Conservation (phyloP, 2,113 vertebrate species). For the Paramisgurnus dabryanus region DNA sequence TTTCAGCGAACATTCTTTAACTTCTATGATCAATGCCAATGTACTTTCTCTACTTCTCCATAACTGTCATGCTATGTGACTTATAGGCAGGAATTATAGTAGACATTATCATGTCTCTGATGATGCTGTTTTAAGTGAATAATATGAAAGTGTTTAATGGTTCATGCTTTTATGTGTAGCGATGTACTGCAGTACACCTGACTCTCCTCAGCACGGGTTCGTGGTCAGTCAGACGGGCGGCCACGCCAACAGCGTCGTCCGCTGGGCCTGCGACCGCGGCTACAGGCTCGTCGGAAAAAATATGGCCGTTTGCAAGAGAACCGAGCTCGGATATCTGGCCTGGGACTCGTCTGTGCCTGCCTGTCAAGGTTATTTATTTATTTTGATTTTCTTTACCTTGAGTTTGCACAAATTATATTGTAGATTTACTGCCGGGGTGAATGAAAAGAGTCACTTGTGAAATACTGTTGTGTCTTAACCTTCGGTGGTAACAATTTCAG, state of each 20-base stretch:
- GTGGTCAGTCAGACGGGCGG: constrained; percentile 95
- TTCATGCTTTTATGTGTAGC: constrained; percentile 68
- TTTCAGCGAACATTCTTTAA: too few relatives aligned
- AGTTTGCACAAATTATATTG: neutral
- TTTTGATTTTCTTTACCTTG: neutral
- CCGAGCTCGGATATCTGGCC: constrained; percentile 81
- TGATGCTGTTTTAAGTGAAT: neutral
- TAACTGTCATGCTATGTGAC: too few relatives aligned
- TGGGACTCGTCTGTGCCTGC: constrained; percentile 93
- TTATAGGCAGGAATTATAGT: too few relatives aligned
- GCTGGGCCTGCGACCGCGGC: constrained; percentile 95
- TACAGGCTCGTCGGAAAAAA: constrained; percentile 91
- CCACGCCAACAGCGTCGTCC: constrained; percentile 91
- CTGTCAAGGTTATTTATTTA: constrained; percentile 84
- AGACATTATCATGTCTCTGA: too few relatives aligned
- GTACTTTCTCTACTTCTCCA: too few relatives aligned
- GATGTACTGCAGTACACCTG: constrained; percentile 94
- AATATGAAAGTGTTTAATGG: neutral
- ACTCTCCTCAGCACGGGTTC: constrained; percentile 93
- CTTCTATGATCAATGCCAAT: too few relatives aligned
- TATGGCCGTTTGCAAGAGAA: constrained; percentile 86
- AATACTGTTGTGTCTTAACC: neutral
- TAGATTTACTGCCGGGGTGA: neutral
- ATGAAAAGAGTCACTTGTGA: neutral
- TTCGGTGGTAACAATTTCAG: neutral